Percentiles rank a stretch among this genome's conserved stretches.
Conservation (phyloP, 2,797 vertebrate species). For the Phalloptychus januarius region DNA sequence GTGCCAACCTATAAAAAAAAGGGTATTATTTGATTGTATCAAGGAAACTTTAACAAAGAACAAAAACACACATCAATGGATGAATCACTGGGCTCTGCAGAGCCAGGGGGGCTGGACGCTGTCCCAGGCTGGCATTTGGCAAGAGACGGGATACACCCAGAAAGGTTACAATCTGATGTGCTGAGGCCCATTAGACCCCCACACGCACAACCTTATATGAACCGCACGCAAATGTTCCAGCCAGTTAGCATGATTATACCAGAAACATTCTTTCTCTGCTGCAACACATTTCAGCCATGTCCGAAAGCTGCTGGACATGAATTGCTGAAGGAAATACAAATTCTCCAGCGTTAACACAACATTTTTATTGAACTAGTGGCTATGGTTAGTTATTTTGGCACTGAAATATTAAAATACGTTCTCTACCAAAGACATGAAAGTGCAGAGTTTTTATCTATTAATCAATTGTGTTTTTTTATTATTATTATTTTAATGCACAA, state of each 20-base stretch:
- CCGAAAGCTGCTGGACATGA: not conserved
- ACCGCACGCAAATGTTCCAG: not conserved
- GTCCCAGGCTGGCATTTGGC: conserved; percentile 5
- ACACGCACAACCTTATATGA: not conserved
- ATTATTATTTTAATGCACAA: not conserved
- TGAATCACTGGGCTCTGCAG: not conserved
- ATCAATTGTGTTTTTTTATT: not conserved
- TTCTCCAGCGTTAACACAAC: not conserved
- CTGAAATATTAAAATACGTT: not conserved
- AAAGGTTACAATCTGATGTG: conserved; percentile 1
- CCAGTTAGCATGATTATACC: not conserved
- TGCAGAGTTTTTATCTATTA: not conserved
- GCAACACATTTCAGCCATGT: not conserved
- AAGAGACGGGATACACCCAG: not conserved
- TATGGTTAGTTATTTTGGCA: not conserved
- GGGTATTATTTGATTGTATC: not conserved
- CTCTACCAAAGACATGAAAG: not conserved
- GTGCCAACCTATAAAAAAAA: not conserved
- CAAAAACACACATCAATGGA: conserved; percentile 3
- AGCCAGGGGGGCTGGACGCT: not conserved
- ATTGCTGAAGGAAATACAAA: not conserved
- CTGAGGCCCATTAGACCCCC: not conserved
- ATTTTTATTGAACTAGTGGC: not conserved
- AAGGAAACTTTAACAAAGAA: conserved; percentile 6
- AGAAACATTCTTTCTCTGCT: not conserved